These are phyloP conservation scores for Morone chrysops DNA, from an alignment of 2,113 vertebrate genomes.

Conservation along the genomic window DNA sequence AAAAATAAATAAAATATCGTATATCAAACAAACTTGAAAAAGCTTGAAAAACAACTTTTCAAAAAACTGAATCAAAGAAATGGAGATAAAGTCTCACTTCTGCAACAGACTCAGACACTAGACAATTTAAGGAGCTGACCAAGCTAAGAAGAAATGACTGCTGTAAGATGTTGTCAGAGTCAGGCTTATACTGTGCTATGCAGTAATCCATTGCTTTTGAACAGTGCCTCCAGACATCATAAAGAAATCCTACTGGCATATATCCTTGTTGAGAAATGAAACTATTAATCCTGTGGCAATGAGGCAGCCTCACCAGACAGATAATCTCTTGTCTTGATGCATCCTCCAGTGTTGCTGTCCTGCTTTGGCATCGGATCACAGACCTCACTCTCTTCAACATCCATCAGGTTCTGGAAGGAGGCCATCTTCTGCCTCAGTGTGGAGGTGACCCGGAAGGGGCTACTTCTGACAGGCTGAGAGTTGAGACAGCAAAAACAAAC, in stretches of 20 bases:
- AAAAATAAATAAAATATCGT: conserved; percentile 16
- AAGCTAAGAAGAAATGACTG: conserved; percentile 22
- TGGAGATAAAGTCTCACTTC: conserved; percentile 10
- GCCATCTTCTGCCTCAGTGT: conserved; percentile 84
- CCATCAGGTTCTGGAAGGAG: conserved; percentile 83
- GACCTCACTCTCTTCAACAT: conserved; percentile 73
- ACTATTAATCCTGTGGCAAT: conserved; percentile 67
- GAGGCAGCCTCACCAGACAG: conserved; percentile 77
- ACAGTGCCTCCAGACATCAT: conserved; percentile 50
- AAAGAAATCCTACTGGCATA: conserved; percentile 54
- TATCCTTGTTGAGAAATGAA: conserved; percentile 56
- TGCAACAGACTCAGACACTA: conserved; percentile 23
- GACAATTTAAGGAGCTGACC: conserved; percentile 37
- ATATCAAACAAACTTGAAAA: conserved; percentile 29
- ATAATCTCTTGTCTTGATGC: conserved; percentile 73
- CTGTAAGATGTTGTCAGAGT: conserved; percentile 42
- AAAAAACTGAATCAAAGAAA: conserved; percentile 15
- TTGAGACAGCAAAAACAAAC: conserved; percentile 54
- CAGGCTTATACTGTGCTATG: conserved; percentile 16
- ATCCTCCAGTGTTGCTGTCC: conserved; percentile 63
- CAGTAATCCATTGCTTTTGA: conserved; percentile 55
- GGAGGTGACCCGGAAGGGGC: conserved; percentile 74
- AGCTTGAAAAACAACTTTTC: neutral
- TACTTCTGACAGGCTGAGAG: conserved; percentile 69
- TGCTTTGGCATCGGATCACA: conserved; percentile 58